Percentiles rank a stretch among this genome's conserved stretches.
Conservation (phyloP, 2,113 vertebrate species). For the Astur gentilis region DNA sequence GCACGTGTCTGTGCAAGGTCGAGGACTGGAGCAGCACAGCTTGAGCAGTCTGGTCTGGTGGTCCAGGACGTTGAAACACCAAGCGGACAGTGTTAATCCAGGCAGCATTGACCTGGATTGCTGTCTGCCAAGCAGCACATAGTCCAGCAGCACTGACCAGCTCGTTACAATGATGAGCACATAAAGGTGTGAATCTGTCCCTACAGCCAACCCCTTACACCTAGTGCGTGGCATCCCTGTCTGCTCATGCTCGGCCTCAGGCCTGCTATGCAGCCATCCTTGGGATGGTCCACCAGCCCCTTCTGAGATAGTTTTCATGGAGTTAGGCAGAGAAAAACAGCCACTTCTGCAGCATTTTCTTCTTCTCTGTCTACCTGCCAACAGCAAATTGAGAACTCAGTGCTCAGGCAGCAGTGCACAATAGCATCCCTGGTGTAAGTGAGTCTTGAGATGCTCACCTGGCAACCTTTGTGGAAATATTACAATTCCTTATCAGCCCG, state of each 20-base stretch:
- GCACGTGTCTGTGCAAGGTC: rapidly evolving
- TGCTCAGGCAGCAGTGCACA: neutral
- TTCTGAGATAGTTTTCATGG: neutral
- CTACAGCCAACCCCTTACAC: neutral
- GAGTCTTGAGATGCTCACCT: neutral
- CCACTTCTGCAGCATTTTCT: neutral
- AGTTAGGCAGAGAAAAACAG: neutral
- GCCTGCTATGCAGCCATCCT: neutral
- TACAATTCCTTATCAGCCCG: neutral
- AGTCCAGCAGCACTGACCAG: neutral
- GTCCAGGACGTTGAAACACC: neutral
- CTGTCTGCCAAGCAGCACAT: neutral
- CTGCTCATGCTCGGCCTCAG: neutral
- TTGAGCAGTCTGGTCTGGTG: neutral
- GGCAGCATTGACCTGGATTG: neutral
- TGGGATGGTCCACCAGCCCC: neutral
- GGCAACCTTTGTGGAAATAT: neutral
- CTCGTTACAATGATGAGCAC: neutral
- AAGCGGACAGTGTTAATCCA: neutral
- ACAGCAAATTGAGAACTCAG: neutral
- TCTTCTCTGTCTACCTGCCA: neutral
- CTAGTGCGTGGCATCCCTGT: neutral
- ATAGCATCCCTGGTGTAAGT: neutral
- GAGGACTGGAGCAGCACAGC: neutral
- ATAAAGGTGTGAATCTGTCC: neutral